A percentile compares a stretch with the other conserved stretches of the same genome.
Conservation (phyloP, 2,888 invertebrate species). For the Elysia crispata region DNA sequence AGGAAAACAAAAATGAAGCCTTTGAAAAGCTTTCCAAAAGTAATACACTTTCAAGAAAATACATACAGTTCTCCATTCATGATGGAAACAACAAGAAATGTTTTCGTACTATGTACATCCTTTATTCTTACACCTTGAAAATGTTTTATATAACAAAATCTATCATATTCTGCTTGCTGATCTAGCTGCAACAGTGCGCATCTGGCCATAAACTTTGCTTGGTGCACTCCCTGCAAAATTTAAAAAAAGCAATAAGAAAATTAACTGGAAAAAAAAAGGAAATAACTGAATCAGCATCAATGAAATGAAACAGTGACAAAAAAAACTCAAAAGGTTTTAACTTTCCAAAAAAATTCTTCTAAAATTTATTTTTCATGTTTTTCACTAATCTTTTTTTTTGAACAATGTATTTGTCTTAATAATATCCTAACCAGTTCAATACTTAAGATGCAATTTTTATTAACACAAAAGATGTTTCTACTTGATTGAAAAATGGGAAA, state of each 20-base stretch:
- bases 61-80: too few relatives aligned
- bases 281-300: constrained; percentile 5
- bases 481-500: background rate
- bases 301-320: background rate
- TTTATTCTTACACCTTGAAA: background rate
- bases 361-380: too few relatives aligned
- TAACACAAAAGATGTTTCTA: background rate
- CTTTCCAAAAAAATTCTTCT: background rate
- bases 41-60: too few relatives aligned
- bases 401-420: too few relatives aligned
- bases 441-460: background rate
- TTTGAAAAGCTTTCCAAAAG: too few relatives aligned
- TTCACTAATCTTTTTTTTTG: too few relatives aligned
- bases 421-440: too few relatives aligned
- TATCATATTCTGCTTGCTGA: constrained; percentile 39
- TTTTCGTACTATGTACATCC: too few relatives aligned
- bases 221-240: constrained; percentile 87
- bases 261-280: background rate
- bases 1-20: too few relatives aligned
- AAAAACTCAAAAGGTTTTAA: background rate
- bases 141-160: background rate
- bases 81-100: too few relatives aligned
- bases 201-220: constrained; percentile 97
- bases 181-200: constrained; percentile 77
- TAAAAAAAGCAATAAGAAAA: constrained; percentile 38